These are phyloP conservation scores for Drosophila orena DNA, from an alignment of 1,140 invertebrate species.

Conservation along the genomic window DNA sequence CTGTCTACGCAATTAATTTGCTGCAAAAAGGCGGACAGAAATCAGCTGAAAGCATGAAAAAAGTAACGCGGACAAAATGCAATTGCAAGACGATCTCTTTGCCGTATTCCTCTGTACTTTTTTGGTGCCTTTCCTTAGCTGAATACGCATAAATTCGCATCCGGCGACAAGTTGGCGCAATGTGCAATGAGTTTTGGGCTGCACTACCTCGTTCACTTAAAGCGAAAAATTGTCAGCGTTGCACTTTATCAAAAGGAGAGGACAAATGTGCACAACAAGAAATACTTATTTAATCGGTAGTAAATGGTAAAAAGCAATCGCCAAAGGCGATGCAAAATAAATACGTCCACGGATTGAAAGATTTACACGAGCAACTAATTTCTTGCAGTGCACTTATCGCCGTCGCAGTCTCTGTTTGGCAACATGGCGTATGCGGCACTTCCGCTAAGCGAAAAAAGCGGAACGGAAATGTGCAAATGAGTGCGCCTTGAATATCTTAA, in stretches of 20 bases:
- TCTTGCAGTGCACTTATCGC: neutral
- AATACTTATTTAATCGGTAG: neutral
- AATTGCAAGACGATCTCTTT: constrained; percentile 57
- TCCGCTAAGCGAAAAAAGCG: constrained; percentile 46
- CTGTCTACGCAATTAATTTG: constrained; percentile 74
- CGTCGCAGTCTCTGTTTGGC: constrained; percentile 36
- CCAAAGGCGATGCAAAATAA: neutral
- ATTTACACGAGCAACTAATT: neutral
- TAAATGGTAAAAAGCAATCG: neutral
- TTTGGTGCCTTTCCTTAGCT: constrained; percentile 45
- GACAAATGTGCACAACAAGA: neutral
- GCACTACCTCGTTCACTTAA: constrained; percentile 58
- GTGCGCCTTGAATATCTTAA: constrained; percentile 73
- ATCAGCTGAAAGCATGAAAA: constrained; percentile 60
- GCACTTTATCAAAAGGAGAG: constrained; percentile 47
- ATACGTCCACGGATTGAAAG: neutral
- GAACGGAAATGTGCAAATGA: constrained; percentile 79
- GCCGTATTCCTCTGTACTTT: constrained; percentile 14
- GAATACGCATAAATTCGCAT: constrained; percentile 81
- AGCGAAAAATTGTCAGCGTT: constrained; percentile 65
- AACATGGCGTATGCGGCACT: constrained; percentile 57
- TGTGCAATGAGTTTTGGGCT: constrained; percentile 31
- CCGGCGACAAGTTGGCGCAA: constrained; percentile 75
- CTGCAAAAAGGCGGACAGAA: constrained; percentile 66
- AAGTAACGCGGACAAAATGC: constrained; percentile 65